Base-by-base conservation (phyloP, 2,797 vertebrate genomes). In the Tauraco hartlaubi region DNA sequence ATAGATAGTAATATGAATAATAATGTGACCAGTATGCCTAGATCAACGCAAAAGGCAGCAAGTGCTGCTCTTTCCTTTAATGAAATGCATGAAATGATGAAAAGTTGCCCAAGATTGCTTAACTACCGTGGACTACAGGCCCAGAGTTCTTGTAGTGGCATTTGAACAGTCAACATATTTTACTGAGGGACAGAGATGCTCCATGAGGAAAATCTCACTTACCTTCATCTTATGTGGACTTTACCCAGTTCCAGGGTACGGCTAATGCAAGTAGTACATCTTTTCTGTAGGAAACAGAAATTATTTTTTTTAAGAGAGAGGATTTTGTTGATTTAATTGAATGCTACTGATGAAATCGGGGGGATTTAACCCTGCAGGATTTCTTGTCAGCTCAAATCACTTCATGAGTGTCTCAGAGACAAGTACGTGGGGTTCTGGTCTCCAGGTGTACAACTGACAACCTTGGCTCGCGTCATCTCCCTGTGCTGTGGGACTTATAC, bases 401-500 rank as follows among this genome's bases (percentile, higher is more conserved):
- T 73, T 73, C 13, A 12, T 3, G 17, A 55, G 11, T 3, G 1
- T 20, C 49, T 79, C 33, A 37, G 37, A 64, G 46, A 22, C 9
- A 54, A 18, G 14, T 49, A 9, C 1, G 3, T 26, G 37, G 23
- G 41, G 12, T 54, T 91, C 66, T 63, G 13, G 5, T 59, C 49
- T 74, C 12, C 35, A 59, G 37, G 52, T 63, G 12, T 26, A n/a
- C 7, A 52, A 5, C 19, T 19, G 33, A 12, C 18, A 62, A 21
- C 39, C 55, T 46, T 21, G 20, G 23, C 18, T 74, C 67, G 20
- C 6, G 1, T 29, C 41, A 31, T 10, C 5, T 78, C 16, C 11
- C 29, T 18, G 0, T 16, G 20, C 46, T 56, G 5, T 13, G 12
- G 44, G 23, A 77, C 25, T 69, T 28, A 7, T 0, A 11, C 9